A percentile compares a stretch with the other conserved stretches of the same genome.
phyloP scores from a whole-genome alignment of 2,113 vertebrate species.

The Salvelinus namaycush region DNA sequence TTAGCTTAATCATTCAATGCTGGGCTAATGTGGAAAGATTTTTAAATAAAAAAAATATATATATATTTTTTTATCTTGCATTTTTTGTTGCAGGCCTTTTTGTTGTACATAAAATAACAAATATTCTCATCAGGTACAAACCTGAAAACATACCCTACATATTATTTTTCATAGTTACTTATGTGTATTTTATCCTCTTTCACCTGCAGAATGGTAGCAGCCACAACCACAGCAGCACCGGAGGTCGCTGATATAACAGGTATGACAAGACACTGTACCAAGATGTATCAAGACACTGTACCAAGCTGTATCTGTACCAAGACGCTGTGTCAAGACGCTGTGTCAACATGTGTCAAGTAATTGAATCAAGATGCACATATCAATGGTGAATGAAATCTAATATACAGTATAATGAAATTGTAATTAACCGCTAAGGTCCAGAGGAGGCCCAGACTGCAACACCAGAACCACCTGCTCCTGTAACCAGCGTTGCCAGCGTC shows the following conservation, averaged over 20 bases:
- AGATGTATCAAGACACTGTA: too few species aligned
- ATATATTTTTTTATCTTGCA: background rate
- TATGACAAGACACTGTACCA: conserved; percentile 16
- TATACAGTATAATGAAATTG: background rate
- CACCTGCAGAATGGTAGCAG: conserved; percentile 33
- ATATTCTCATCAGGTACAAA: background rate
- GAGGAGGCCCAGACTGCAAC: conserved; percentile 10
- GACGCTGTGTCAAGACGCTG: background rate
- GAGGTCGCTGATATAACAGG: conserved; percentile 38
- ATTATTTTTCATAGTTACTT: background rate
- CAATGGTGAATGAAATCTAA: background rate
- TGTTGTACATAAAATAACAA: background rate
- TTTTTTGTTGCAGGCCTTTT: background rate
- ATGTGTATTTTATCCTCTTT: background rate
- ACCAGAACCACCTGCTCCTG: background rate
- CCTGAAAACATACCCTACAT: background rate
- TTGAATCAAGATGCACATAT: background rate
- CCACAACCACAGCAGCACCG: conserved; percentile 16
- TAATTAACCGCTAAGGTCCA: conserved; percentile 14
- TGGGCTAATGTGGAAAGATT: background rate
- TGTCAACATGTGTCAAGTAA: too few species aligned
- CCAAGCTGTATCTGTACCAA: background rate
- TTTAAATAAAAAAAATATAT: background rate
- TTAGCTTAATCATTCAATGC: too few species aligned
- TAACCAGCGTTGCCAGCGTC: background rate